Evolutionary conservation across 2,113 vertebrate genomes (phyloP).

Genomic region (Etia nguti): DNA sequence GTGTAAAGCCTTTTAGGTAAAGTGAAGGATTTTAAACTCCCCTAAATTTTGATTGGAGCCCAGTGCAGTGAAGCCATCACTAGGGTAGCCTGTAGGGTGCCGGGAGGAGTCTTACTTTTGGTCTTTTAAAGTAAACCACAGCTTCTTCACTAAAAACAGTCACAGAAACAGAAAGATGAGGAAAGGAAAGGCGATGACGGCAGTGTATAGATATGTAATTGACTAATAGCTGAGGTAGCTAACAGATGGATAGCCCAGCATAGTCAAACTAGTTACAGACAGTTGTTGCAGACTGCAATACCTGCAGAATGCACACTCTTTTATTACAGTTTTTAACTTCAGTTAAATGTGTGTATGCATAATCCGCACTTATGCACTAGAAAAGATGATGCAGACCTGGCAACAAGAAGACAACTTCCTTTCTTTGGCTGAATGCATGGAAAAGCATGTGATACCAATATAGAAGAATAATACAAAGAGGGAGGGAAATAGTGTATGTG

Average conservation of each 20-base stretch:
- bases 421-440: neutral
- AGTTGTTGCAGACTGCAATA: neutral
- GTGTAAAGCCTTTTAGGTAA: conserved; percentile 2
- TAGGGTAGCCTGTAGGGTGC: neutral
- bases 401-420: neutral
- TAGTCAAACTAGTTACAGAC: neutral
- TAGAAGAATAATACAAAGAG: neutral
- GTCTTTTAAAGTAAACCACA: neutral
- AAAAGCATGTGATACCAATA: neutral
- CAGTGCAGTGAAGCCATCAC: neutral
- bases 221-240: neutral
- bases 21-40: neutral
- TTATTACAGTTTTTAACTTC: neutral
- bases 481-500: neutral
- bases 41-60: neutral
- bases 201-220: neutral
- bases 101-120: neutral
- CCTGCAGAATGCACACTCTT: neutral
- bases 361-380: neutral
- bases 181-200: neutral
- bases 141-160: neutral
- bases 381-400: neutral
- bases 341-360: neutral
- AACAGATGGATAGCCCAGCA: neutral
- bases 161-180: neutral